Evolutionary conservation across 2,797 vertebrate species (phyloP).

Genomic region (Microctenopoma lineatum): DNA sequence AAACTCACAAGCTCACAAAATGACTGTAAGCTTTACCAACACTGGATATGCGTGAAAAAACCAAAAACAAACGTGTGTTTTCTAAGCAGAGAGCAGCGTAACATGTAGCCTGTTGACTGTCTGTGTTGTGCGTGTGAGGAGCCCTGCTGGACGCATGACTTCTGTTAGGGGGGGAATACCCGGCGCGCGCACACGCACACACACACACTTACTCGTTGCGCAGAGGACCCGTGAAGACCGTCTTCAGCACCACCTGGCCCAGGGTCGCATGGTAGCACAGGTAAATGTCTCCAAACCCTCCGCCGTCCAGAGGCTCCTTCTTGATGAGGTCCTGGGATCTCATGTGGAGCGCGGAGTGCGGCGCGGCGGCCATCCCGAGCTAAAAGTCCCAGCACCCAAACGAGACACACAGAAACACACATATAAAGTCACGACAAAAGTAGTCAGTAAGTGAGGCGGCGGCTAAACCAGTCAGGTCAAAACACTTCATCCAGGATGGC

Average conservation of each 20-base stretch:
- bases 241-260: slow-evolving; percentile 92
- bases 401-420: not conserved
- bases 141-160: slow-evolving; percentile 48
- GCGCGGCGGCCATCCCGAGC: slow-evolving; percentile 83
- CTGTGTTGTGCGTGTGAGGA: too few species aligned
- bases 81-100: not conserved
- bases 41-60: too few species aligned
- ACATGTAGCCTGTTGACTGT: not conserved
- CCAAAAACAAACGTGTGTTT: too few species aligned
- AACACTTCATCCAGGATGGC: not conserved
- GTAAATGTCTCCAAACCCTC: slow-evolving; percentile 92
- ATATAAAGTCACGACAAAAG: not conserved
- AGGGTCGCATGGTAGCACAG: slow-evolving; percentile 89
- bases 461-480: not conserved
- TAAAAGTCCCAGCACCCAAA: not conserved
- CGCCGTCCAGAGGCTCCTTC: slow-evolving; percentile 85
- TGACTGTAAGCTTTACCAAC: not conserved
- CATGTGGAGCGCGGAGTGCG: slow-evolving; percentile 82
- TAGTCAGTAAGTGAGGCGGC: too few species aligned
- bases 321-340: slow-evolving; percentile 86
- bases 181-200: not conserved
- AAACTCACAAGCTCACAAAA: not conserved
- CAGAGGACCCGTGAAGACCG: slow-evolving; percentile 89
- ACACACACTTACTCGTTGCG: slow-evolving; percentile 86
- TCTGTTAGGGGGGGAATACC: slow-evolving; percentile 65